Percentiles rank a stretch among this genome's conserved stretches.
Evolutionary conservation across 53 echinoderm and acorn worm genomes (phyloP).

Genomic region (Holothuria scabra): DNA sequence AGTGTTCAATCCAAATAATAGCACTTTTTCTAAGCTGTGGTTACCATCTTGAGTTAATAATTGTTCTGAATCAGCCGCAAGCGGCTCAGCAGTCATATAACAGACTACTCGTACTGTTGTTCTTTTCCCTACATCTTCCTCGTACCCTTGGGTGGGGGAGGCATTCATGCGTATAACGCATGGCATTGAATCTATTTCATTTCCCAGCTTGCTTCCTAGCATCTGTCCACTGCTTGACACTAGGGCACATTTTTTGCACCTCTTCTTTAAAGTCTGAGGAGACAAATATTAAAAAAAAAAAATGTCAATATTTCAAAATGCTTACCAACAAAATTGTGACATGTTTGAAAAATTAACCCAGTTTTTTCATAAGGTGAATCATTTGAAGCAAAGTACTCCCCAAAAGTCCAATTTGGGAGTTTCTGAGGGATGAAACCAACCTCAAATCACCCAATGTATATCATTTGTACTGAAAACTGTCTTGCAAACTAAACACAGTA

Average conservation of each 20-base stretch:
- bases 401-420: too few relatives aligned
- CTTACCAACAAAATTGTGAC: too few relatives aligned
- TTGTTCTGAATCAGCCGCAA: slow-evolving; percentile 58
- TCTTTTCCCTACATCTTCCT: slow-evolving; percentile 79
- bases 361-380: too few relatives aligned
- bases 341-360: too few relatives aligned
- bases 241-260: slow-evolving; percentile 81
- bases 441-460: too few relatives aligned
- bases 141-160: slow-evolving; percentile 75
- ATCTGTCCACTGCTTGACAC: slow-evolving; percentile 88
- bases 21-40: slow-evolving; percentile 60
- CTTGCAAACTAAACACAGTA: too few relatives aligned
- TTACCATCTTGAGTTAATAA: slow-evolving; percentile 55
- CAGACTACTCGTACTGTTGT: slow-evolving; percentile 87
- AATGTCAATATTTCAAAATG: too few relatives aligned
- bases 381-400: too few relatives aligned
- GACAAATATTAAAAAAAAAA: background rate
- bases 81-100: slow-evolving; percentile 74
- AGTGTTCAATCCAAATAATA: slow-evolving; percentile 81
- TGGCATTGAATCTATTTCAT: slow-evolving; percentile 76
- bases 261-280: slow-evolving; percentile 61
- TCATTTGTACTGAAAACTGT: too few relatives aligned
- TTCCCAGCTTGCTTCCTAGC: slow-evolving; percentile 64
- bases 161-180: slow-evolving; percentile 94
- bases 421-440: too few relatives aligned